Percentiles rank a stretch among this genome's conserved stretches.
Evolutionary conservation across 2,113 vertebrate genomes (phyloP).

Genomic region (Lanius ludovicianus): DNA sequence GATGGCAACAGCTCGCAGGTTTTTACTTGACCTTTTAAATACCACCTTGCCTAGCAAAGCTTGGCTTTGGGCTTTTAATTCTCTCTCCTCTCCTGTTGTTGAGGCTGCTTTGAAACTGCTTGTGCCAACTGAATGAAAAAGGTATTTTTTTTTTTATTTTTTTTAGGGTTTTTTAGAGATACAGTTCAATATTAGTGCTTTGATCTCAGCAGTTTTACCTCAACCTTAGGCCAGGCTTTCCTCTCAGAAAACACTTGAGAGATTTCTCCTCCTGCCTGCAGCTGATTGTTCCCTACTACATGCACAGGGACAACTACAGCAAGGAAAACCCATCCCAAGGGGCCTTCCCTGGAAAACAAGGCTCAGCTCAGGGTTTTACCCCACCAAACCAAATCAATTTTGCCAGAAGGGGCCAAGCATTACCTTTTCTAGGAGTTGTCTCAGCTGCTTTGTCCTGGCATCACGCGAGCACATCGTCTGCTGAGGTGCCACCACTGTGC

Average conservation of each 20-base stretch:
- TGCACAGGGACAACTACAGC: fast-evolving
- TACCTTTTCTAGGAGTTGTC: constrained; percentile 99
- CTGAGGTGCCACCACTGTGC: constrained; percentile 97
- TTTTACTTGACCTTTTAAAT: not conserved
- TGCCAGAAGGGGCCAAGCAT: not conserved
- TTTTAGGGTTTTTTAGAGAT: not conserved
- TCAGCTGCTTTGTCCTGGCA: constrained; percentile 95
- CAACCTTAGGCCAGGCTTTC: not conserved
- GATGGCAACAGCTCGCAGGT: not conserved
- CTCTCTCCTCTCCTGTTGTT: not conserved
- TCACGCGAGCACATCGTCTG: constrained; percentile 98
- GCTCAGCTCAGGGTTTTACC: not conserved
- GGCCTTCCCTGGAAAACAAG: not conserved
- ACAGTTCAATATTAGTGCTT: not conserved
- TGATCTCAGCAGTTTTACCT: constrained; percentile 28
- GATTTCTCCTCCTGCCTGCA: not conserved
- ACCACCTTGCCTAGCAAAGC: not conserved
- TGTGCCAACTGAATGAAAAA: not conserved
- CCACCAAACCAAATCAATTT: not conserved
- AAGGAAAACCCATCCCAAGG: not conserved
- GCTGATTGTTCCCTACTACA: not conserved
- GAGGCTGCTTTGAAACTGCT: not conserved
- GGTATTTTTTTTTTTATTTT: not conserved
- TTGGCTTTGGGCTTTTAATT: not conserved
- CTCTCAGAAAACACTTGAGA: not conserved